phyloP scores from a whole-genome alignment of 2,888 invertebrate genomes.

The Stenichneumon culpator region DNA sequence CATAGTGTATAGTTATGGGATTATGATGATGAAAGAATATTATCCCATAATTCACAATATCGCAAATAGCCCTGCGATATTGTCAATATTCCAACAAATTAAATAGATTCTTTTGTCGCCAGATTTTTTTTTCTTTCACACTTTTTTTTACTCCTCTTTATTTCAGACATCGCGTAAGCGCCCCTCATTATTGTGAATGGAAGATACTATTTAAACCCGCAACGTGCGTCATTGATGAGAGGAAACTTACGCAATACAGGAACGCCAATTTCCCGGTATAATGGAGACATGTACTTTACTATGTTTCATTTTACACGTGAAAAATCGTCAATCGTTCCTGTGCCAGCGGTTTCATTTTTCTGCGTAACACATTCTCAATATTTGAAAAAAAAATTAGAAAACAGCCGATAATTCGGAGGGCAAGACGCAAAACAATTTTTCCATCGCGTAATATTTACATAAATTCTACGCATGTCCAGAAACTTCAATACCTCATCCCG shows the following conservation, averaged over 20 bases:
- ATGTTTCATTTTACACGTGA: conserved; percentile 12
- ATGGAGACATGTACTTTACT: conserved; percentile 17
- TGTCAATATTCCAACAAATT: conserved; percentile 4
- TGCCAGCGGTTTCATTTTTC: neutral
- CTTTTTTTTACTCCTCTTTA: too few relatives aligned
- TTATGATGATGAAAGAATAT: conserved; percentile 16
- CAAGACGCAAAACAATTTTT: too few relatives aligned
- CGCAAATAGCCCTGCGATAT: neutral
- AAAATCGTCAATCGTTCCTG: conserved; percentile 10
- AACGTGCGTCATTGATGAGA: conserved; percentile 3
- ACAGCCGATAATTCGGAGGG: neutral
- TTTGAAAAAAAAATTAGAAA: neutral
- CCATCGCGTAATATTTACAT: too few relatives aligned
- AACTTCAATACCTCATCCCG: neutral
- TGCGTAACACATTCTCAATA: neutral
- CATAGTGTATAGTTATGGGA: conserved; percentile 1
- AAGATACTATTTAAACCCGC: neutral
- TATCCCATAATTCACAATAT: too few relatives aligned
- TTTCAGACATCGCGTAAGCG: neutral
- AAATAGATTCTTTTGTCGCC: neutral
- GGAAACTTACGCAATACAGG: conserved; percentile 13
- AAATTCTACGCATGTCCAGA: neutral
- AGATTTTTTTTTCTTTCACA: neutral
- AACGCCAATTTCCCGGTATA: conserved; percentile 22
- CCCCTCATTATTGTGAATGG: neutral